Conservation (phyloP, 2,797 vertebrate genomes). For the Cirrhinus molitorella region DNA sequence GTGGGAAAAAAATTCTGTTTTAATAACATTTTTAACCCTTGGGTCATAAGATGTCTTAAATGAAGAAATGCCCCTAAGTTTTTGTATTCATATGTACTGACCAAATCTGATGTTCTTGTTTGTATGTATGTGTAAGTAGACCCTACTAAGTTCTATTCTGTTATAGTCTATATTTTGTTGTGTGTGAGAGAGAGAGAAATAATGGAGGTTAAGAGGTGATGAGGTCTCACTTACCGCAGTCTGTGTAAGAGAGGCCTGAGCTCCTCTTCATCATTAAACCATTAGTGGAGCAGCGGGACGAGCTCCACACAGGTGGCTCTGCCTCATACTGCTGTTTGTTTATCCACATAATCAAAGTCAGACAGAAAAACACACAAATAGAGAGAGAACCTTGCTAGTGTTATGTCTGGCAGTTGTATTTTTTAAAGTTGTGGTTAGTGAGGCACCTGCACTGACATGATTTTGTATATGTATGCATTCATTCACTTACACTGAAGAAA, state of each 20-base stretch:
- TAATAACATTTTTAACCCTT: too few relatives aligned
- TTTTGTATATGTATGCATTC: background rate
- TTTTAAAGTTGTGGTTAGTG: background rate
- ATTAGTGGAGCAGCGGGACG: constrained; percentile 57
- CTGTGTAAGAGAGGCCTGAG: constrained; percentile 28
- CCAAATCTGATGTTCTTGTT: background rate
- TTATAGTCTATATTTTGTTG: background rate
- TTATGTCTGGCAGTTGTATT: background rate
- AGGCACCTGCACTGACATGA: background rate
- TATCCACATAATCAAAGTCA: constrained; percentile 54
- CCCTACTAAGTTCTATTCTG: background rate
- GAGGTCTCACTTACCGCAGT: constrained; percentile 37
- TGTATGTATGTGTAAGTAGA: background rate
- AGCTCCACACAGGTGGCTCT: constrained; percentile 57
- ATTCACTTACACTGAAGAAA: background rate
- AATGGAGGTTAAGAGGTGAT: constrained; percentile 52
- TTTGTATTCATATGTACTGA: background rate
- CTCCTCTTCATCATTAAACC: constrained; percentile 60
- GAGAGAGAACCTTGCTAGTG: constrained; percentile 17
- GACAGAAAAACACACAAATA: constrained; percentile 45
- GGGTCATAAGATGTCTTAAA: background rate
- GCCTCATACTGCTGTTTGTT: constrained; percentile 53
- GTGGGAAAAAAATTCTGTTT: background rate
- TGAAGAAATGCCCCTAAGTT: background rate
- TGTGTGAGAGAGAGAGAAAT: background rate